Evolutionary conservation across 1,140 invertebrate genomes (phyloP), one percentile per base, ranked within the genome.

Genomic region (Sipha flava): DNA sequence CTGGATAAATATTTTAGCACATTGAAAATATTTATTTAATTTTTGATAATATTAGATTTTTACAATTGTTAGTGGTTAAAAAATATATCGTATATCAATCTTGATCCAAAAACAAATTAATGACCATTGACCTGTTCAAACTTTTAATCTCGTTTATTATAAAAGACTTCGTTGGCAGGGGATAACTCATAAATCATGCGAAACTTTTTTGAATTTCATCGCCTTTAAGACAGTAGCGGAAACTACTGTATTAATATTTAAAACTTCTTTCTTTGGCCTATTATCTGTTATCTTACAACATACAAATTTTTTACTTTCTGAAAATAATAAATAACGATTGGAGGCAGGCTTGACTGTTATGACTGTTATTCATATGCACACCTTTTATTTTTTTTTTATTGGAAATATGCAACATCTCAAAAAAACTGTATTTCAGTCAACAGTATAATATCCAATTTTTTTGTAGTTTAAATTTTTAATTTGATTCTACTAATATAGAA

Each of bases 171-270:
- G 52, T 59, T 77, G 49, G 40, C 73, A 77, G 49, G 37, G 52
- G 52, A 43, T 43, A 59, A 59, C n/a, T 31, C 52, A 59, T 77
- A 77, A 77, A 77, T 77, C 73, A 77, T 77, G 47, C 34, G 73
- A 77, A 77, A 59, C 31, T 77, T 57, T 77, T 59, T 14, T 23
- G 34, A 40, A 43, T 77, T 77, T 77, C 47, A 34, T 40, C 73
- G 73, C 49, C 52, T 77, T 43, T 59, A 52, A 77, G 52, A 59
- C 73, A 77, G 59, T 59, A 43, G 52, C 73, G 73, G 23, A 57
- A 77, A 54, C 47, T 23, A 31, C 21, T 21, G 52, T 37, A 77
- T 77, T 59, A 77, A 77, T 77, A 77, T 77, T 77, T 77, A 77
- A 77, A 59, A 31, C 52, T 77, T 54, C 34, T 59, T 77, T 57